These are phyloP conservation scores for Sebastes schlegelii DNA, from an alignment of 2,113 vertebrate genomes.

Conservation along the genomic window DNA sequence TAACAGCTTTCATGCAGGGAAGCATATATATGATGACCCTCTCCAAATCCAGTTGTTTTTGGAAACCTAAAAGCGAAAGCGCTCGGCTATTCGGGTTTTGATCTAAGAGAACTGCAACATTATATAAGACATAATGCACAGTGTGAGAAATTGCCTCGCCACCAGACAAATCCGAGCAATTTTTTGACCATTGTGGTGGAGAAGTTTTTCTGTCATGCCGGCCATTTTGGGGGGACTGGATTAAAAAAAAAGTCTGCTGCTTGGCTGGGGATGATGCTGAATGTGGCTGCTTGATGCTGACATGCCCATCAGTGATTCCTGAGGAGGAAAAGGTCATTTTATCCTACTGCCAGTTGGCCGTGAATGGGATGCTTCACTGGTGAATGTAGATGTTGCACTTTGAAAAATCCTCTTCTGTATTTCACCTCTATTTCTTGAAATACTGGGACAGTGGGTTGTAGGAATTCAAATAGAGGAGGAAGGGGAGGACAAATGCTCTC, in stretches of 20 bases:
- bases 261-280: slow-evolving; percentile 17
- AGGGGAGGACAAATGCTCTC: slow-evolving; percentile 70
- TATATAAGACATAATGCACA: slow-evolving; percentile 39
- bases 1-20: slow-evolving; percentile 49
- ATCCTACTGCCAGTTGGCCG: not conserved
- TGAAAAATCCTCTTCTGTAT: slow-evolving; percentile 5
- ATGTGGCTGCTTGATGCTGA: slow-evolving; percentile 36
- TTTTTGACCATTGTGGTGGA: slow-evolving; percentile 1
- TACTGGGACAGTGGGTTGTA: slow-evolving; percentile 51
- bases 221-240: slow-evolving; percentile 51
- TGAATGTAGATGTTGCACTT: slow-evolving; percentile 18
- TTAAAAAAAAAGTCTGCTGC: slow-evolving; percentile 31
- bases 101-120: slow-evolving; percentile 15
- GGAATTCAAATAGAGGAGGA: slow-evolving; percentile 51
- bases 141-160: slow-evolving; percentile 32
- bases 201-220: slow-evolving; percentile 36
- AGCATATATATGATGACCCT: slow-evolving; percentile 26
- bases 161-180: slow-evolving; percentile 28
- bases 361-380: slow-evolving; percentile 15
- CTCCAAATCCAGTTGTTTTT: slow-evolving; percentile 13
- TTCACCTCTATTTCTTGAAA: slow-evolving; percentile 23
- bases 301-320: slow-evolving; percentile 35
- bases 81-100: not conserved
- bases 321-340: slow-evolving; percentile 50
- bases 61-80: not conserved